These are phyloP conservation scores for Yponomeuta cagnagella DNA, from an alignment of 2,888 invertebrate genomes.

Conservation along the genomic window DNA sequence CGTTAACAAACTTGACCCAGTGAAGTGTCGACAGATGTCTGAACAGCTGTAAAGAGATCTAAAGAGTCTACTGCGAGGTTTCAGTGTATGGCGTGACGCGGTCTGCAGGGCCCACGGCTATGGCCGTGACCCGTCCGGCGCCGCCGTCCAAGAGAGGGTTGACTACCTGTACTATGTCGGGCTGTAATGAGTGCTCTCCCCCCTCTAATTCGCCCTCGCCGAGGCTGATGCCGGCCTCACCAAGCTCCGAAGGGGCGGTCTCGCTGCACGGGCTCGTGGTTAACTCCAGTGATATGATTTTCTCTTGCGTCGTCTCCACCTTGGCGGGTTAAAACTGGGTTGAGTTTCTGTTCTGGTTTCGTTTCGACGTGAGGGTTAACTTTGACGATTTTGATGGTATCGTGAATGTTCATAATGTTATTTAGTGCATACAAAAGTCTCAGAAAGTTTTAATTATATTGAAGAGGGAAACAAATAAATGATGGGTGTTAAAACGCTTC, in stretches of 20 bases:
- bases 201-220: slow-evolving; percentile 56
- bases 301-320: slow-evolving; percentile 94
- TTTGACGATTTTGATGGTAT: neutral
- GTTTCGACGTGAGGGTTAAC: slow-evolving; percentile 14
- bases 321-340: slow-evolving; percentile 35
- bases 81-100: slow-evolving; percentile 56
- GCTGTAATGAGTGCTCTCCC: slow-evolving; percentile 72
- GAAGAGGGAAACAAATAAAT: no score
- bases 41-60: slow-evolving; percentile 8
- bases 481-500: no score
- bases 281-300: slow-evolving; percentile 92
- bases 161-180: slow-evolving; percentile 72
- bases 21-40: neutral
- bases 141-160: slow-evolving; percentile 68
- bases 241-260: slow-evolving; percentile 65
- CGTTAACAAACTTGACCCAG: neutral
- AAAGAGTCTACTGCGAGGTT: slow-evolving; percentile 33
- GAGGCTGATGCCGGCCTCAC: slow-evolving; percentile 46
- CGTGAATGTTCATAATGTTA: neutral
- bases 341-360: slow-evolving; percentile 18
- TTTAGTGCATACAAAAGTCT: no score
- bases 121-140: slow-evolving; percentile 64
- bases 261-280: slow-evolving; percentile 80
- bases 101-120: slow-evolving; percentile 63
- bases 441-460: no score